Evolutionary conservation across 2,888 invertebrate species (phyloP).

Genomic region (Drosophila antonietae): DNA sequence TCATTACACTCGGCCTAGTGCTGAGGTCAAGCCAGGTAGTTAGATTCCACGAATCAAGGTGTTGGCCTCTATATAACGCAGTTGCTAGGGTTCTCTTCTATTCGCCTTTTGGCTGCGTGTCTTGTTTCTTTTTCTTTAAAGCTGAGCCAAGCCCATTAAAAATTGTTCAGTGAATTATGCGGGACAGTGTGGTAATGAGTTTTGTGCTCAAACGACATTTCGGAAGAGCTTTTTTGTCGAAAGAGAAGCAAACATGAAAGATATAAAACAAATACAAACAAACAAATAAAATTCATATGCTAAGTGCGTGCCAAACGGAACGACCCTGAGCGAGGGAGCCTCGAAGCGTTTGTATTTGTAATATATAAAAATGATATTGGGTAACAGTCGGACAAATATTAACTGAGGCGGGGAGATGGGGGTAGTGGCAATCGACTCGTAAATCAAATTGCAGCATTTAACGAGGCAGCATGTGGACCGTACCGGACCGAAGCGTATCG

Average conservation of each 20-base stretch:
- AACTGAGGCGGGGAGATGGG: neutral
- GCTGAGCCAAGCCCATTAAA: constrained; percentile 35
- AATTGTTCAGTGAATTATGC: constrained; percentile 10
- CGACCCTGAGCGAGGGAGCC: constrained; percentile 57
- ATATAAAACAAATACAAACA: constrained; percentile 19
- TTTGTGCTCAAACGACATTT: constrained; percentile 58
- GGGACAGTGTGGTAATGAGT: constrained; percentile 43
- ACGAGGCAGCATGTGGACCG: constrained; percentile 37
- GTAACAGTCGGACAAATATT: constrained; percentile 40
- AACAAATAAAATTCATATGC: constrained; percentile 58
- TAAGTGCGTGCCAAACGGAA: constrained; percentile 72
- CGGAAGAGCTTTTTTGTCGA: constrained; percentile 32
- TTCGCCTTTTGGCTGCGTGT: constrained; percentile 12
- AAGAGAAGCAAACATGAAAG: constrained; percentile 23
- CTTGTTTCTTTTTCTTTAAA: constrained; percentile 19
- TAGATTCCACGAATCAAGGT: constrained; percentile 32
- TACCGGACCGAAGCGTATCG: neutral
- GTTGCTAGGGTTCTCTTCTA: constrained; percentile 12
- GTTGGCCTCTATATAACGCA: constrained; percentile 19
- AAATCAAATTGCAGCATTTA: constrained; percentile 65
- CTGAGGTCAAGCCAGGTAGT: constrained; percentile 40
- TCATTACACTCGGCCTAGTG: constrained; percentile 37
- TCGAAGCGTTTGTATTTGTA: constrained; percentile 4
- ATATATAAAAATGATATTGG: constrained; percentile 50
- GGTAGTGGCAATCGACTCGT: constrained; percentile 46